Conservation (phyloP, 2,888 invertebrate genomes). For the Neuroscelio doddi region DNA sequence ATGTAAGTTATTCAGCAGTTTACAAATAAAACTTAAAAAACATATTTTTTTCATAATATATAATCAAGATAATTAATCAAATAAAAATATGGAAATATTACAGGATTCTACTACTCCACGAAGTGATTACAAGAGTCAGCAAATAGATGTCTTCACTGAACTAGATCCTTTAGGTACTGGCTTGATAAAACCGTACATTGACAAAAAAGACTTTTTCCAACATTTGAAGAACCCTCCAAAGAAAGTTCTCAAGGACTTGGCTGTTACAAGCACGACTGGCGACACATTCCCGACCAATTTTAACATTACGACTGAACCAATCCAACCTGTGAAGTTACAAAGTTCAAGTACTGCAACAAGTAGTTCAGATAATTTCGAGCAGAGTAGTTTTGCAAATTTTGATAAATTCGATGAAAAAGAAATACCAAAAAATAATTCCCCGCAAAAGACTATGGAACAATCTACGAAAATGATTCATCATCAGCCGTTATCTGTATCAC, state of each 20-base stretch:
- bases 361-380: slow-evolving; percentile 71
- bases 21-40: neutral
- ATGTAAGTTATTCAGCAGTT: slow-evolving; percentile 49
- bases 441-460: slow-evolving; percentile 49
- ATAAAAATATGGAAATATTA: slow-evolving; percentile 6
- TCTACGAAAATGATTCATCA: slow-evolving; percentile 69
- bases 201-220: slow-evolving; percentile 97
- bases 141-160: slow-evolving; percentile 91
- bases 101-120: slow-evolving; percentile 50
- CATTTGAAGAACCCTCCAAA: slow-evolving; percentile 95
- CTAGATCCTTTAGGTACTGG: slow-evolving; percentile 94
- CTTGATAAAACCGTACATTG: slow-evolving; percentile 92
- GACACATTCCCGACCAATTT: slow-evolving; percentile 68
- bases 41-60: neutral
- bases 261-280: slow-evolving; percentile 65
- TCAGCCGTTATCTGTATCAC: slow-evolving; percentile 80
- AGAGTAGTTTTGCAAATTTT: slow-evolving; percentile 69
- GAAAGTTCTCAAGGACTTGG: slow-evolving; percentile 91
- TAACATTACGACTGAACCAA: slow-evolving; percentile 55
- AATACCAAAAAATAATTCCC: slow-evolving; percentile 47
- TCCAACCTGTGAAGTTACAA: slow-evolving; percentile 55
- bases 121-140: slow-evolving; percentile 62
- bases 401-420: slow-evolving; percentile 52
- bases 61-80: neutral
- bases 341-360: slow-evolving; percentile 24